These are phyloP conservation scores for Mystacides longicornis DNA, from an alignment of 2,888 invertebrate species.

Conservation along the genomic window DNA sequence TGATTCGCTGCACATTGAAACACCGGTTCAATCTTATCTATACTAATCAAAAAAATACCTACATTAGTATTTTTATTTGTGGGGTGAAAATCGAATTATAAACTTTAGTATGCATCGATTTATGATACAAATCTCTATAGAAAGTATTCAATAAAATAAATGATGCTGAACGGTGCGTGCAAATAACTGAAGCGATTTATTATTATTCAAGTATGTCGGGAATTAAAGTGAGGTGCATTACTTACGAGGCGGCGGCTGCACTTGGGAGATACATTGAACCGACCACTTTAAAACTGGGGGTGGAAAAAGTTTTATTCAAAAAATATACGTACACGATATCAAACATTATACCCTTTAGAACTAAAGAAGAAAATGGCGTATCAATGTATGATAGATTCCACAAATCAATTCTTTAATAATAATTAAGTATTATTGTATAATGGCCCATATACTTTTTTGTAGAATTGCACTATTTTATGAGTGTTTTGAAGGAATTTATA, in stretches of 20 bases:
- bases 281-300: neutral
- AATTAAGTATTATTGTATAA: too few species aligned
- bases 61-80: neutral
- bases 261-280: neutral
- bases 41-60: neutral
- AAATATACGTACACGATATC: neutral
- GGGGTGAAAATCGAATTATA: neutral
- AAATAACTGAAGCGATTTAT: slow-evolving; percentile 5
- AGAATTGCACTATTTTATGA: too few species aligned
- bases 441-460: too few species aligned
- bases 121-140: slow-evolving; percentile 5
- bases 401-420: too few species aligned
- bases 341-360: neutral
- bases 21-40: neutral
- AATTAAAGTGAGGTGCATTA: slow-evolving; percentile 20
- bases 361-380: too few species aligned
- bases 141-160: slow-evolving; percentile 22
- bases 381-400: too few species aligned
- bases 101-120: neutral
- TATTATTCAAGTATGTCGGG: neutral
- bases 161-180: slow-evolving; percentile 15
- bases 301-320: neutral
- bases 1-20: too few species aligned
- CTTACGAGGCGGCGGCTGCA: neutral
- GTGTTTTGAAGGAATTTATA: too few species aligned